Conservation (phyloP, 2,113 vertebrate species). For the Plecturocebus donacophilus region DNA sequence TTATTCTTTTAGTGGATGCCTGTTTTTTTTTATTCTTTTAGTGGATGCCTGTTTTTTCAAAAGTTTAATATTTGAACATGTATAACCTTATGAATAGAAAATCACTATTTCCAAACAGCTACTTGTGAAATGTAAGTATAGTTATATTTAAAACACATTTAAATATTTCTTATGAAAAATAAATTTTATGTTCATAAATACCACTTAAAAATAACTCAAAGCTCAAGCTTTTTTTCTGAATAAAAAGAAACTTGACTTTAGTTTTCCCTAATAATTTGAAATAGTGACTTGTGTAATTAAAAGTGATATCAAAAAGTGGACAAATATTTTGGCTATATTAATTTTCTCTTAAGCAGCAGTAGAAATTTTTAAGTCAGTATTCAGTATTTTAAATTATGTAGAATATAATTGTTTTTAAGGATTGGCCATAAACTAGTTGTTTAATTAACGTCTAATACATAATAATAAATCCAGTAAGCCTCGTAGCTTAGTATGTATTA, state of each 20-base stretch:
- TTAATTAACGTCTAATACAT: neutral
- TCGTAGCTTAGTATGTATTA: conserved; percentile 14
- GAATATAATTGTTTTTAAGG: neutral
- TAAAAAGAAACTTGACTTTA: neutral
- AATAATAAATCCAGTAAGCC: conserved; percentile 4
- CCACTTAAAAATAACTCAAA: neutral
- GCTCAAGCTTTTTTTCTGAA: neutral
- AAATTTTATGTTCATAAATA: conserved; percentile 38
- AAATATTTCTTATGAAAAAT: conserved; percentile 36
- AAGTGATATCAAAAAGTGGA: neutral
- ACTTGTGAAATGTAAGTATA: conserved; percentile 29
- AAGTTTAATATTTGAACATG: conserved; percentile 5
- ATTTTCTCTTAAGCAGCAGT: neutral
- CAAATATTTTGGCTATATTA: neutral
- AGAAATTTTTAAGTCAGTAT: conserved; percentile 29
- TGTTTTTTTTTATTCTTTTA: conserved; percentile 41
- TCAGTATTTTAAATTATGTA: conserved; percentile 40
- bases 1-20: neutral
- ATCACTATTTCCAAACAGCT: neutral
- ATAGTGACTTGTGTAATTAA: neutral
- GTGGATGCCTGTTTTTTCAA: neutral
- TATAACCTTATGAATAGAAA: conserved; percentile 24
- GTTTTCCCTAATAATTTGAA: conserved; percentile 38
- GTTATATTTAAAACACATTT: neutral
- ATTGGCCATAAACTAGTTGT: neutral